phyloP scores from a whole-genome alignment of 2,113 vertebrate species.

The Urocynchramus pylzowi region DNA sequence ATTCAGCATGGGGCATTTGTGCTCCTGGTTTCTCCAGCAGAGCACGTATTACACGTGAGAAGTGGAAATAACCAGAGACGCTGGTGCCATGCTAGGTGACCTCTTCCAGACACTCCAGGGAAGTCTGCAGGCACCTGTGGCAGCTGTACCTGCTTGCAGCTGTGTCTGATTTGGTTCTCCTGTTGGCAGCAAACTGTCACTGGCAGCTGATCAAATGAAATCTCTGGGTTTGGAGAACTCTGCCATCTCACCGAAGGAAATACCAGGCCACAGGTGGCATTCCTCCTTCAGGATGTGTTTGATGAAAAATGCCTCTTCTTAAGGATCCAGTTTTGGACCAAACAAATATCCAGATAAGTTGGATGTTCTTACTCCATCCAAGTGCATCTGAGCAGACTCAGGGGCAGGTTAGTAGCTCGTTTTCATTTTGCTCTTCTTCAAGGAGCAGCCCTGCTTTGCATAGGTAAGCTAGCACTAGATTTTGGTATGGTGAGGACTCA shows the following conservation, averaged over 20 bases:
- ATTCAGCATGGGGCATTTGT: accelerated
- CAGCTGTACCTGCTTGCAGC: neutral
- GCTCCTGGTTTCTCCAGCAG: neutral
- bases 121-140: neutral
- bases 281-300: neutral
- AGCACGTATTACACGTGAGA: accelerated
- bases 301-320: neutral
- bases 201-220: neutral
- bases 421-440: neutral
- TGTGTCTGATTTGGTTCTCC: accelerated
- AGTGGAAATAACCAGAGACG: accelerated
- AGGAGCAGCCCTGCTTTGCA: neutral
- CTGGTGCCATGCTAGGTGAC: accelerated
- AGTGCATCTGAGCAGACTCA: neutral
- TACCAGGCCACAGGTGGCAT: accelerated
- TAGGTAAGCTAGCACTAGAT: neutral
- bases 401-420: neutral
- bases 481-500: neutral
- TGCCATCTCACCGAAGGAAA: neutral
- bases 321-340: neutral
- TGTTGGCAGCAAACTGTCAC: neutral
- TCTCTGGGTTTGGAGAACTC: neutral
- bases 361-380: neutral
- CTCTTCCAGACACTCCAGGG: neutral
- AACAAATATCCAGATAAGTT: neutral